phyloP scores from a whole-genome alignment of 2,888 invertebrate species.

The Netelia fuscicornis region DNA sequence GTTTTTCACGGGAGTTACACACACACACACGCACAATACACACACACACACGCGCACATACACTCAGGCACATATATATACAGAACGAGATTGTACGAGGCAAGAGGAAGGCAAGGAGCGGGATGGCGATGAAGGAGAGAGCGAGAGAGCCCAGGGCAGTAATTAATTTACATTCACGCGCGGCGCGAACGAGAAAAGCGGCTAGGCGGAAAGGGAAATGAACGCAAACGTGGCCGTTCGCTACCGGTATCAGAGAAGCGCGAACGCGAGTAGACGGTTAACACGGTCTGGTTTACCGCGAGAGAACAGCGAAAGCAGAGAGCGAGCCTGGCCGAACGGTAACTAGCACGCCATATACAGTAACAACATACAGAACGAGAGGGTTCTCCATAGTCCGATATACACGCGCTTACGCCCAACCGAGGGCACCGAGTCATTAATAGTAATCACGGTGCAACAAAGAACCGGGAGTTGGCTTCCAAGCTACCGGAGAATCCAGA shows the following conservation, averaged over 20 bases:
- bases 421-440: constrained; percentile 68
- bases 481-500: constrained; percentile 58
- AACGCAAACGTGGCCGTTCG: constrained; percentile 67
- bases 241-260: constrained; percentile 49
- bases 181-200: constrained; percentile 76
- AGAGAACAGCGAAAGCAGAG: constrained; percentile 72
- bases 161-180: constrained; percentile 83
- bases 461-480: constrained; percentile 65
- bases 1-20: constrained; percentile 77
- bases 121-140: constrained; percentile 39
- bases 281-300: constrained; percentile 69
- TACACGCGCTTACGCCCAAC: constrained; percentile 49
- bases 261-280: constrained; percentile 68
- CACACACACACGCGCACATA: neutral
- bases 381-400: constrained; percentile 60
- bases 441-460: constrained; percentile 73
- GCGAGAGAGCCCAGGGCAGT: constrained; percentile 71
- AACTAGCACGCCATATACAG: constrained; percentile 61
- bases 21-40: neutral
- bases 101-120: constrained; percentile 33
- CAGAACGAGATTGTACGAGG: constrained; percentile 25
- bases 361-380: constrained; percentile 37
- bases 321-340: constrained; percentile 70
- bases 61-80: constrained; percentile 10
- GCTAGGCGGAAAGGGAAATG: constrained; percentile 70